phyloP scores from a whole-genome alignment of 2,888 invertebrate genomes.

The Stenichneumon culpator region DNA sequence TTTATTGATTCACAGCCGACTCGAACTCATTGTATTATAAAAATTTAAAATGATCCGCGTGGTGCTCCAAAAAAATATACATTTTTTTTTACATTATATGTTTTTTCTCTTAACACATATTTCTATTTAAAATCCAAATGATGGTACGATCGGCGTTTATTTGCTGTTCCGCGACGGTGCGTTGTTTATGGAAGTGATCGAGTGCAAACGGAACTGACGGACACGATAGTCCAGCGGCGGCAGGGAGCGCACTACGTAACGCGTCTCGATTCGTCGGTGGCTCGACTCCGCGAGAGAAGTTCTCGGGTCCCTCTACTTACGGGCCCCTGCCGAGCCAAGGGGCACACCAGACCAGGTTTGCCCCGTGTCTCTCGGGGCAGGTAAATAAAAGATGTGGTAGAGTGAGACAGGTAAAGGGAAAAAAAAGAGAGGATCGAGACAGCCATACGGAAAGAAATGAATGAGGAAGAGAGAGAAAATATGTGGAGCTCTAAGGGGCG shows the following conservation, averaged over 20 bases:
- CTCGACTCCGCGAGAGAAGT: constrained; percentile 47
- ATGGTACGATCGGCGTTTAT: neutral
- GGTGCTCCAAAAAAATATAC: neutral
- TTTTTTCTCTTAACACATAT: neutral
- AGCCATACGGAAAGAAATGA: constrained; percentile 46
- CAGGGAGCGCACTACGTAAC: constrained; percentile 59
- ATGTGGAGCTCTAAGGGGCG: constrained; percentile 16
- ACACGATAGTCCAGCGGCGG: constrained; percentile 40
- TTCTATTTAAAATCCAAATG: neutral
- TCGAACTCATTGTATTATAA: neutral
- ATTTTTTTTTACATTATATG: neutral
- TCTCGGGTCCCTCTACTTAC: constrained; percentile 53
- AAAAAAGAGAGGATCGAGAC: constrained; percentile 43
- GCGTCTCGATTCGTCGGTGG: constrained; percentile 47
- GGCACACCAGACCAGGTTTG: constrained; percentile 32
- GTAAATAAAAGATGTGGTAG: constrained; percentile 57
- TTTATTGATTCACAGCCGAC: neutral
- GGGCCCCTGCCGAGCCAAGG: constrained; percentile 10
- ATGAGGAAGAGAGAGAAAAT: constrained; percentile 57
- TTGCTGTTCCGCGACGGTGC: neutral
- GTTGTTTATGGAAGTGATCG: neutral
- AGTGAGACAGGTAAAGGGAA: constrained; percentile 2
- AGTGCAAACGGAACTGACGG: neutral
- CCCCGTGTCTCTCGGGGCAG: constrained; percentile 35
- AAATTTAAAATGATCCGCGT: neutral